These are phyloP conservation scores for Doris montereyensis DNA, from an alignment of 2,888 invertebrate genomes.

Conservation along the genomic window DNA sequence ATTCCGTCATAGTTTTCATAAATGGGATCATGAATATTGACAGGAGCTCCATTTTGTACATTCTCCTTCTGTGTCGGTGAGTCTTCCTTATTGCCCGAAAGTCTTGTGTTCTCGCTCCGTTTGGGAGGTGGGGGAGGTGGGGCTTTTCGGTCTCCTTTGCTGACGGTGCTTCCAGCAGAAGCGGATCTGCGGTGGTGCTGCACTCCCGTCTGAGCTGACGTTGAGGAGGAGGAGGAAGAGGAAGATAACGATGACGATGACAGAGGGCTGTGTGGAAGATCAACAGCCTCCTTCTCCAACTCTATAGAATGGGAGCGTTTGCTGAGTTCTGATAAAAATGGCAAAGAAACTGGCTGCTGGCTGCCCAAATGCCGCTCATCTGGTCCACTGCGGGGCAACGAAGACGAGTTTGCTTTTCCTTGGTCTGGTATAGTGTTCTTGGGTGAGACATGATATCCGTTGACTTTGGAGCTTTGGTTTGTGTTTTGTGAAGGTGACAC, in stretches of 20 bases:
- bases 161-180: conserved; percentile 43
- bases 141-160: conserved; percentile 44
- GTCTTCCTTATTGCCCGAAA: conserved; percentile 49
- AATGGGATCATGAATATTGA: conserved; percentile 48
- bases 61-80: conserved; percentile 1
- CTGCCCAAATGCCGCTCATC: background rate
- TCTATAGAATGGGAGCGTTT: conserved; percentile 28
- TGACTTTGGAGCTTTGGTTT: conserved; percentile 26
- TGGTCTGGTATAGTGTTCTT: conserved; percentile 21
- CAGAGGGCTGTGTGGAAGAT: conserved; percentile 25
- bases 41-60: background rate
- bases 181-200: conserved; percentile 45
- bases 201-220: conserved; percentile 22
- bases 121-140: conserved; percentile 65
- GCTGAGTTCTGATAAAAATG: conserved; percentile 60
- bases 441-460: conserved; percentile 31
- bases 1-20: conserved; percentile 63
- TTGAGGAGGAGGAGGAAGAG: conserved; percentile 2
- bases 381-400: background rate
- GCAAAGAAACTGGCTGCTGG: conserved; percentile 45
- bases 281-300: conserved; percentile 18
- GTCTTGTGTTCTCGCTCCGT: conserved; percentile 61
- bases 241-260: conserved; percentile 28
- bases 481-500: conserved; percentile 11
- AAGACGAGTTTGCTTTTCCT: background rate